These are phyloP conservation scores for Drosophila lacertosa DNA, from an alignment of 1,140 invertebrate species.

Conservation along the genomic window DNA sequence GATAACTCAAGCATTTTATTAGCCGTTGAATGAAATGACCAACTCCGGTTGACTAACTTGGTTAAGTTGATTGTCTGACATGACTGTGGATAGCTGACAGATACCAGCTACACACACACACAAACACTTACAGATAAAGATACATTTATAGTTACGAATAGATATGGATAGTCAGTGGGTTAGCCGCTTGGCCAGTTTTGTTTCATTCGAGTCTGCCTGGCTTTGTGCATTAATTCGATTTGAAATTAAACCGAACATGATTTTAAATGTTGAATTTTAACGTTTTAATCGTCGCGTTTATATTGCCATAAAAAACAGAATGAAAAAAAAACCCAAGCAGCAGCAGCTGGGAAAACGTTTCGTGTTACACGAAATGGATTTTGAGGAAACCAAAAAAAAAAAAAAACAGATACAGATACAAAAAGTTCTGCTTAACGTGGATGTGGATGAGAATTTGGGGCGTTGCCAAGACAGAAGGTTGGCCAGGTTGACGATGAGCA, in stretches of 20 bases:
- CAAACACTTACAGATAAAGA: slow-evolving; percentile 15
- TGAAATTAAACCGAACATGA: slow-evolving; percentile 80
- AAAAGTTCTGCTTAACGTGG: slow-evolving; percentile 10
- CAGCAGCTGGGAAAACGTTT: slow-evolving; percentile 40
- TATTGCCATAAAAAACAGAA: slow-evolving; percentile 77
- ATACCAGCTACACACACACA: slow-evolving; percentile 34
- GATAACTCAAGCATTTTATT: slow-evolving; percentile 82
- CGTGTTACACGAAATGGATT: slow-evolving; percentile 72
- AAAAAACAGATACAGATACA: too few relatives aligned
- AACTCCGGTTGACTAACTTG: slow-evolving; percentile 80
- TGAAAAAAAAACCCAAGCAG: slow-evolving; percentile 25
- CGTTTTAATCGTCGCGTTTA: slow-evolving; percentile 81
- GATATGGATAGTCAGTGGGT: slow-evolving; percentile 18
- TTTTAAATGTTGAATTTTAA: slow-evolving; percentile 82
- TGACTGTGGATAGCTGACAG: slow-evolving; percentile 69
- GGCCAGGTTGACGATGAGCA: slow-evolving; percentile 12
- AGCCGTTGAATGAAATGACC: slow-evolving; percentile 81
- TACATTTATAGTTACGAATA: slow-evolving; percentile 42
- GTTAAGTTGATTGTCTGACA: slow-evolving; percentile 82
- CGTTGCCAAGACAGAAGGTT: slow-evolving; percentile 28
- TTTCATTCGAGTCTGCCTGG: slow-evolving; percentile 25
- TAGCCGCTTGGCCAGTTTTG: slow-evolving; percentile 61
- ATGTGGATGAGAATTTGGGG: too few relatives aligned
- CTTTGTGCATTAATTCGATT: slow-evolving; percentile 64
- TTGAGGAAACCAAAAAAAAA: slow-evolving; percentile 1